Evolutionary conservation across 1,140 invertebrate species (phyloP), one percentile per base, ranked within the genome.

Genomic region (Panulirus ornatus): DNA sequence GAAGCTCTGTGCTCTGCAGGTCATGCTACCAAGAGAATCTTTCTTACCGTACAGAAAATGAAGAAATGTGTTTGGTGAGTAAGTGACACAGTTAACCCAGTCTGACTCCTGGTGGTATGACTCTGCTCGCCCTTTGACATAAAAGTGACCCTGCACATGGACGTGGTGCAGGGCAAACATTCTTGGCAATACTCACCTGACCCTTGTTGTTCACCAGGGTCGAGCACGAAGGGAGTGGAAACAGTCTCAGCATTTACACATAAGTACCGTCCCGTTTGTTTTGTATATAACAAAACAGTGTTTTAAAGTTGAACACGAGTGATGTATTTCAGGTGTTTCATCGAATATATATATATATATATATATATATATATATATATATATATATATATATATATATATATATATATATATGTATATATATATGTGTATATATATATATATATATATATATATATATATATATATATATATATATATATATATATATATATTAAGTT

Each of bases 191-290:
- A 86, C 84, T 86, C 84, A 75, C 36, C 71, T 27, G 54, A 47
- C 58, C 76, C 40, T 44, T 34, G 44, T 42, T 40, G 36, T 27
- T 36, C 76, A 11, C 44, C 44, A 44, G 78, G 71, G 38, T 75
- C 70, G 47, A 54, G 79, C 79, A 47, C 58, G 78, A 42, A 54
- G 54, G 79, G 36, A 42, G 79, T 51, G 66, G 81, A 83, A 40
- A 84, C 78, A 89, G 88, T 89, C 75, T 89, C 88, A 89, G 88
- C 88, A 89, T 89, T 89, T 89, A 89, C 88, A 89, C 88, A 89
- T 76, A 89, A 83, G 79, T 89, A 89, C 88, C 88, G 88, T 89
- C 88, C 88, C 78, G 79, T 82, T 89, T 89, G 88, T 89, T 89
- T 82, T 89, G 79, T 89, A 83, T 36, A 83, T 89, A 83, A 83